Evolutionary conservation across 2,888 invertebrate genomes (phyloP).

Genomic region (Acanthosepion esculentum): DNA sequence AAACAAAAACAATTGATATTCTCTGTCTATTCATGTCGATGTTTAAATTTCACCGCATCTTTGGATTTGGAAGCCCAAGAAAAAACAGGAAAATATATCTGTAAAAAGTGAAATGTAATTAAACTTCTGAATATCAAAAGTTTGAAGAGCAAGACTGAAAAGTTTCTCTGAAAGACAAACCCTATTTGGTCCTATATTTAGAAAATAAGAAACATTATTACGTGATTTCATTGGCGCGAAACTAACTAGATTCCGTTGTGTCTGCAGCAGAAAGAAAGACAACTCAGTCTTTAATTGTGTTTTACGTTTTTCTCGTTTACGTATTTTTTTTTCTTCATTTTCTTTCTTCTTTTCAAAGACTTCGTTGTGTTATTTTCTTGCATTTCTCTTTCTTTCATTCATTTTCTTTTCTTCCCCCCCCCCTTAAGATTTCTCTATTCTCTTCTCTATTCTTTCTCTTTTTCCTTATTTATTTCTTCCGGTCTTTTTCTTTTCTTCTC

Average conservation of each 20-base stretch:
- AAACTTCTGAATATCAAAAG: neutral
- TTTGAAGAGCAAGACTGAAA: neutral
- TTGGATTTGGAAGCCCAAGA: neutral
- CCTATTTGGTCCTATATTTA: neutral
- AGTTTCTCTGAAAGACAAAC: neutral
- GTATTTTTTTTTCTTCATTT: neutral
- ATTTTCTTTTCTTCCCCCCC: no score
- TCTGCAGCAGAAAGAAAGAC: neutral
- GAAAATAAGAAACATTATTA: neutral
- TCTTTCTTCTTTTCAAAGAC: neutral
- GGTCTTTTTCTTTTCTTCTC: neutral
- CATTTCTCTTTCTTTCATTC: neutral
- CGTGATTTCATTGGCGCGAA: neutral
- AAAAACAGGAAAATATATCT: neutral
- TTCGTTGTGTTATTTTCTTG: neutral
- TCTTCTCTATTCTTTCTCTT: neutral
- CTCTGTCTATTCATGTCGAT: neutral
- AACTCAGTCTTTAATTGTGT: neutral
- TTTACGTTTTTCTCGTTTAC: neutral
- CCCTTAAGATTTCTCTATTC: neutral
- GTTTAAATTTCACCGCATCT: neutral
- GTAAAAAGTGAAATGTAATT: neutral
- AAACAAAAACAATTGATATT: neutral
- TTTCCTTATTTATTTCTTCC: neutral
- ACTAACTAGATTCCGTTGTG: neutral